phyloP scores from a whole-genome alignment of 2,113 vertebrate species.

The Nothocercus julius region DNA sequence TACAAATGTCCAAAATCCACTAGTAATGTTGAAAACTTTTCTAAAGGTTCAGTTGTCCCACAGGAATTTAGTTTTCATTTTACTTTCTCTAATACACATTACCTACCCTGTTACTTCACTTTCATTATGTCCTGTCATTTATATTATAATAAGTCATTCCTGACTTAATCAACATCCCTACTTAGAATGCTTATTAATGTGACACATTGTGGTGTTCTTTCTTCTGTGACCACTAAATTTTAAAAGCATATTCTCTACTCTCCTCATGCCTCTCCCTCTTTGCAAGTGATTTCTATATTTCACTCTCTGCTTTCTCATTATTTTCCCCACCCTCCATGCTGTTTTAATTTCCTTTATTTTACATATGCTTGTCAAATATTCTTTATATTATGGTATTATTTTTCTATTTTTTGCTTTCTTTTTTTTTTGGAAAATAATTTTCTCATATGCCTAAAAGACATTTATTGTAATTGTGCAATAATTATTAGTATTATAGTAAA shows the following conservation, averaged over 20 bases:
- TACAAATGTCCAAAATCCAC: not conserved
- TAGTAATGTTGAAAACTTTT: conserved; percentile 10
- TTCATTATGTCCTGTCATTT: conserved; percentile 73
- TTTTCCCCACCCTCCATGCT: not conserved
- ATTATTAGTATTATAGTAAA: conserved; percentile 23
- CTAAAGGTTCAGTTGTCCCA: conserved; percentile 46
- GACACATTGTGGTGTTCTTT: conserved; percentile 31
- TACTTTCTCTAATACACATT: conserved; percentile 61
- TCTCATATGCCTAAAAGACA: not conserved
- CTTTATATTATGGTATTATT: not conserved
- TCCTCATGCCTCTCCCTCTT: not conserved
- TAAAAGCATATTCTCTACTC: conserved; percentile 5
- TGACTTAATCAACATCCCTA: conserved; percentile 51
- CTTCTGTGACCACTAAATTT: conserved; percentile 55
- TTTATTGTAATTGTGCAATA: conserved; percentile 9
- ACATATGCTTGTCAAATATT: not conserved
- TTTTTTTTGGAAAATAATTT: not conserved
- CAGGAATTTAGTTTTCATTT: conserved; percentile 61
- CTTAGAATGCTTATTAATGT: conserved; percentile 50
- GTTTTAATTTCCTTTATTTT: conserved; percentile 9
- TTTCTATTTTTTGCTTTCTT: not conserved
- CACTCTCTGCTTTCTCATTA: not conserved
- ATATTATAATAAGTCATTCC: conserved; percentile 66
- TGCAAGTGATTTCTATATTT: conserved; percentile 10
- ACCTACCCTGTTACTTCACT: conserved; percentile 61